These are phyloP conservation scores for Oryzaephilus surinamensis DNA, from an alignment of 1,140 invertebrate species.

Conservation along the genomic window DNA sequence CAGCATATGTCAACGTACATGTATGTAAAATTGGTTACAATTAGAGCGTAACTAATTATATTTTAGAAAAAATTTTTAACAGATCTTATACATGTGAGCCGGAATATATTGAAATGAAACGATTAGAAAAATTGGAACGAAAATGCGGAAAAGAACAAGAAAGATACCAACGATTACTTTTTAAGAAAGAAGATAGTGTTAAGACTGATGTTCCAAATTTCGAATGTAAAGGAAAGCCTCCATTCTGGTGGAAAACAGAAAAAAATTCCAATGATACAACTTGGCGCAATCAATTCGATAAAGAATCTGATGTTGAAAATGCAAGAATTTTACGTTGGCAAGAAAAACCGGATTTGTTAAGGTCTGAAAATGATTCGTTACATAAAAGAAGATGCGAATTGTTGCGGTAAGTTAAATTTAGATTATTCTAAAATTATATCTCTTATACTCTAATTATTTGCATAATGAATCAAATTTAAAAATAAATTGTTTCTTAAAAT, in stretches of 20 bases:
- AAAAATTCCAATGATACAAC: not conserved
- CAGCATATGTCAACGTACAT: too few relatives aligned
- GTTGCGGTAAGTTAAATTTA: conserved; percentile 11
- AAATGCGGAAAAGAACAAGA: conserved; percentile 12
- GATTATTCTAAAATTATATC: too few relatives aligned
- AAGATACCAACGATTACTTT: too few relatives aligned
- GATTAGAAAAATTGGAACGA: conserved; percentile 29
- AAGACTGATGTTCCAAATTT: too few relatives aligned
- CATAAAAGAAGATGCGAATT: conserved; percentile 11
- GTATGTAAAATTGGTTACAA: too few relatives aligned
- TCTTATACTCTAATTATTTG: too few relatives aligned
- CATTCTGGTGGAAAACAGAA: conserved; percentile 7
- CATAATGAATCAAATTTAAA: too few relatives aligned
- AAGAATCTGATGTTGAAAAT: not conserved
- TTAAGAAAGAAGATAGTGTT: too few relatives aligned
- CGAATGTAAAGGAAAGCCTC: conserved; percentile 1
- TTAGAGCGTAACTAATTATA: too few relatives aligned
- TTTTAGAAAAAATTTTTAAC: conserved; percentile 41
- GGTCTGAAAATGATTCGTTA: conserved; percentile 15
- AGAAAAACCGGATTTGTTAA: conserved; percentile 15
- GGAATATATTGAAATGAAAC: conserved; percentile 34
- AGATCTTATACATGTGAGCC: conserved; percentile 39
- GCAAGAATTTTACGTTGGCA: conserved; percentile 12
- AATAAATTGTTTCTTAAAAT: too few relatives aligned
- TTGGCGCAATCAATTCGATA: not conserved